These are phyloP conservation scores for Caenorhabditis latens DNA, from an alignment of 1,140 invertebrate genomes.

Conservation along the genomic window DNA sequence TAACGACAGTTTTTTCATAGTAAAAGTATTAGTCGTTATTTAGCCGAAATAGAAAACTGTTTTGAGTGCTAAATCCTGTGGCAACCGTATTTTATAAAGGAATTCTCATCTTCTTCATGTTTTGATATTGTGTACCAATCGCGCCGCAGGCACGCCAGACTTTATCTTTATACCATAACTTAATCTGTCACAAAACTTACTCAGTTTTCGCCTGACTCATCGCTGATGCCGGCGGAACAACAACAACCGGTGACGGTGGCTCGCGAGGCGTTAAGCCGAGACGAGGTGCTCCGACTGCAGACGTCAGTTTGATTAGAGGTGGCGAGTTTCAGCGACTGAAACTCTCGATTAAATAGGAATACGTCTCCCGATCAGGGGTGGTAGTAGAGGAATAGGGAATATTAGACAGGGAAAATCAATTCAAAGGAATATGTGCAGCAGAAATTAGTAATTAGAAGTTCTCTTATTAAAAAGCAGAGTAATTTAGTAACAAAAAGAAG, in stretches of 20 bases:
- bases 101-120: too few species aligned
- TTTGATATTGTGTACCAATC: too few species aligned
- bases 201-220: slow-evolving; percentile 44
- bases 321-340: slow-evolving; percentile 53
- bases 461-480: neutral
- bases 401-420: neutral
- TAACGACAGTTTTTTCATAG: too few species aligned
- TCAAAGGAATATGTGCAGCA: neutral
- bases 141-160: too few species aligned
- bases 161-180: too few species aligned
- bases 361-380: neutral
- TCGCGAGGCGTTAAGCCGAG: slow-evolving; percentile 49
- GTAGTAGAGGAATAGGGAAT: neutral
- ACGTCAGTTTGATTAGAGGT: slow-evolving; percentile 47
- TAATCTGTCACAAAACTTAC: neutral
- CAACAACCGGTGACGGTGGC: slow-evolving; percentile 47
- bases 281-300: slow-evolving; percentile 48
- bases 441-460: neutral
- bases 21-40: too few species aligned
- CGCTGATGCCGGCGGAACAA: slow-evolving; percentile 31
- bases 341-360: neutral
- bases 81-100: too few species aligned
- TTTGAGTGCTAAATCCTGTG: too few species aligned
- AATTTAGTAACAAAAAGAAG: slow-evolving; percentile 14
- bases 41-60: too few species aligned